These are phyloP conservation scores for Drosophila mauritiana DNA, from an alignment of 1,140 invertebrate species.

Conservation along the genomic window DNA sequence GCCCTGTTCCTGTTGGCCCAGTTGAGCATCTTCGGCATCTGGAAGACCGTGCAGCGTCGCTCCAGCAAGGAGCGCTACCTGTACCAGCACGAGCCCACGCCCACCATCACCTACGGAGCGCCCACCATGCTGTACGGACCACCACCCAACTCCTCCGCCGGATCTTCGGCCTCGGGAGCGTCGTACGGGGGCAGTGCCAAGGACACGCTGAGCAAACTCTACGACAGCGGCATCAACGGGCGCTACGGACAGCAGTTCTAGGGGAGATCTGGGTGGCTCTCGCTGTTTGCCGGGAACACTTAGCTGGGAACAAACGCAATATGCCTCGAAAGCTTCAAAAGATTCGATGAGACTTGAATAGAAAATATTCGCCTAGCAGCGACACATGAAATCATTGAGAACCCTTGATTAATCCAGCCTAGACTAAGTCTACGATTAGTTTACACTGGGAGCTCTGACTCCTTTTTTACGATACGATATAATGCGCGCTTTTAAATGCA, in stretches of 20 bases:
- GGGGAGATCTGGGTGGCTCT: slow-evolving; percentile 42
- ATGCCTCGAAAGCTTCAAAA: slow-evolving; percentile 82
- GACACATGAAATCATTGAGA: slow-evolving; percentile 61
- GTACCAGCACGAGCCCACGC: slow-evolving; percentile 76
- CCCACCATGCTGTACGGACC: slow-evolving; percentile 77
- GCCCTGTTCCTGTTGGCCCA: slow-evolving; percentile 77
- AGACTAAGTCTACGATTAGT: slow-evolving; percentile 37
- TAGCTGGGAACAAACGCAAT: slow-evolving; percentile 81
- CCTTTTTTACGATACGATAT: slow-evolving; percentile 19
- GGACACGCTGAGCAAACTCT: slow-evolving; percentile 93
- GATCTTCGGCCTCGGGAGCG: slow-evolving; percentile 42
- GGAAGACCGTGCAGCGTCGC: slow-evolving; percentile 88
- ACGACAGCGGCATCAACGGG: slow-evolving; percentile 90
- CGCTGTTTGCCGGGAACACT: slow-evolving; percentile 69
- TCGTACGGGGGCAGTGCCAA: slow-evolving; percentile 85
- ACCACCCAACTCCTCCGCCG: slow-evolving; percentile 47
- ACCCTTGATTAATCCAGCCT: slow-evolving; percentile 59
- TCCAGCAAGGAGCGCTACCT: slow-evolving; percentile 88
- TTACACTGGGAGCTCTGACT: slow-evolving; percentile 10
- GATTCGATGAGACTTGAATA: slow-evolving; percentile 83
- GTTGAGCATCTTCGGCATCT: slow-evolving; percentile 79
- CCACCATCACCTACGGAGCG: slow-evolving; percentile 69
- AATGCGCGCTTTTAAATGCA: slow-evolving; percentile 79
- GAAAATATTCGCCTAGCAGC: slow-evolving; percentile 52
- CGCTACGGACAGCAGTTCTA: slow-evolving; percentile 92